Conservation (phyloP, 2,888 invertebrate genomes). For the Steromphala cineraria region DNA sequence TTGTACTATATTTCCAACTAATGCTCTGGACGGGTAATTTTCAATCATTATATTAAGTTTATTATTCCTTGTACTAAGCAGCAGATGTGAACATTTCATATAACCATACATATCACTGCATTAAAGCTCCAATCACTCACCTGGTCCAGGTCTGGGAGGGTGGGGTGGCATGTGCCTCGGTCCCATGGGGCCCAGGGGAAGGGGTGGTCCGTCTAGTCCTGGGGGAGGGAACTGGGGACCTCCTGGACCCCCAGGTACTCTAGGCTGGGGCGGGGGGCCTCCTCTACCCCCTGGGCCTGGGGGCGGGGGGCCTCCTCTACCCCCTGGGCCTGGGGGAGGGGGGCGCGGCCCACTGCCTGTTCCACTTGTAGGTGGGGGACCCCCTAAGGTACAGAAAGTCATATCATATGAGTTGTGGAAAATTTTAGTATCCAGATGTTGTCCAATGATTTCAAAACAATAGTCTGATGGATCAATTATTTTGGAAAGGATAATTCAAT, state of each 20-base stretch:
- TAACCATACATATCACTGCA: too few species aligned
- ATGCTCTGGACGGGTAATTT: too few species aligned
- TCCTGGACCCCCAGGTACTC: constrained; percentile 6
- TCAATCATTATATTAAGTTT: too few species aligned
- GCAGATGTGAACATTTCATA: too few species aligned
- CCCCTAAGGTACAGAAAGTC: constrained; percentile 6
- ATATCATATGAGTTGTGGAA: background rate
- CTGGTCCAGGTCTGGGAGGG: constrained; percentile 7
- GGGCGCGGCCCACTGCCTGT: constrained; percentile 32
- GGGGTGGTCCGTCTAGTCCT: constrained; percentile 29
- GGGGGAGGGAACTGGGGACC: constrained; percentile 20
- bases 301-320: constrained; percentile 64
- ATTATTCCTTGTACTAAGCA: too few species aligned
- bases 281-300: constrained; percentile 61
- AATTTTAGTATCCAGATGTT: too few species aligned
- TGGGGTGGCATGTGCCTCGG: constrained; percentile 1
- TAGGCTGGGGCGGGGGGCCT: constrained; percentile 62
- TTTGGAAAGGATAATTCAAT: too few species aligned
- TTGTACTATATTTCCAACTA: too few species aligned
- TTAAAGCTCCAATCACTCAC: too few species aligned
- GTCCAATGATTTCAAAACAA: too few species aligned
- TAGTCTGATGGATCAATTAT: too few species aligned
- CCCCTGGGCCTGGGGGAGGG: constrained; percentile 49
- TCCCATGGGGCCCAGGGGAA: constrained; percentile 31
- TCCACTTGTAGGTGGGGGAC: constrained; percentile 34